phyloP scores from a whole-genome alignment of 1,140 invertebrate genomes.

The Branchinecta lynchi region DNA sequence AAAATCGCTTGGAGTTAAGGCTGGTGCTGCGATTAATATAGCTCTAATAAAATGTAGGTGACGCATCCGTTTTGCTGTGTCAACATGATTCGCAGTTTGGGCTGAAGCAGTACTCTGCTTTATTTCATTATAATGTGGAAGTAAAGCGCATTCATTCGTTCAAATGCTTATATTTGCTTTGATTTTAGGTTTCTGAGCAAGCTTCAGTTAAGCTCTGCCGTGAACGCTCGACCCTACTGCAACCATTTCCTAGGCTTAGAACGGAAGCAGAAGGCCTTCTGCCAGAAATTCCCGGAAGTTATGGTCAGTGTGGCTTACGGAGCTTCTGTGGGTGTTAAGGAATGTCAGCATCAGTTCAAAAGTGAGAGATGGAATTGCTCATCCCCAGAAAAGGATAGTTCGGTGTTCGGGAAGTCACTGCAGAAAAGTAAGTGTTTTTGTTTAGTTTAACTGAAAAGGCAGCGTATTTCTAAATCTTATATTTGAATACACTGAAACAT shows the following conservation, averaged over 20 bases:
- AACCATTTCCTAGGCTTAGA: constrained; percentile 33
- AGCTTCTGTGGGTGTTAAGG: constrained; percentile 48
- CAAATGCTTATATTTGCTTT: not conserved
- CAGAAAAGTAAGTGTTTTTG: constrained; percentile 29
- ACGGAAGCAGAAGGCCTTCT: constrained; percentile 30
- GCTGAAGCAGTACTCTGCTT: not conserved
- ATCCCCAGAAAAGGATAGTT: constrained; percentile 48
- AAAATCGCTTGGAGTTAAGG: too few species aligned
- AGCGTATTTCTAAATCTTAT: too few species aligned
- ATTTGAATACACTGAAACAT: too few species aligned
- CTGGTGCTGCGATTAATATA: too few species aligned
- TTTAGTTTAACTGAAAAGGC: too few species aligned
- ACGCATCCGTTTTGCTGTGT: too few species aligned
- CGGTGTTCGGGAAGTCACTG: constrained; percentile 52
- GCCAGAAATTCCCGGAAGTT: constrained; percentile 46
- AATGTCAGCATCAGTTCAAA: constrained; percentile 59
- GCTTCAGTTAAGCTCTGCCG: constrained; percentile 22
- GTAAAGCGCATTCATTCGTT: not conserved
- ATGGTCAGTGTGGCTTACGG: constrained; percentile 74
- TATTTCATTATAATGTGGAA: not conserved
- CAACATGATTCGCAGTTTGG: not conserved
- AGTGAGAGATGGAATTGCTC: constrained; percentile 78
- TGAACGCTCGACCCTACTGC: constrained; percentile 32
- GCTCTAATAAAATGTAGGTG: too few species aligned
- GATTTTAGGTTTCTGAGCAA: constrained; percentile 24